phyloP scores from a whole-genome alignment of 2,888 invertebrate genomes.

The Protophormia terraenovae region DNA sequence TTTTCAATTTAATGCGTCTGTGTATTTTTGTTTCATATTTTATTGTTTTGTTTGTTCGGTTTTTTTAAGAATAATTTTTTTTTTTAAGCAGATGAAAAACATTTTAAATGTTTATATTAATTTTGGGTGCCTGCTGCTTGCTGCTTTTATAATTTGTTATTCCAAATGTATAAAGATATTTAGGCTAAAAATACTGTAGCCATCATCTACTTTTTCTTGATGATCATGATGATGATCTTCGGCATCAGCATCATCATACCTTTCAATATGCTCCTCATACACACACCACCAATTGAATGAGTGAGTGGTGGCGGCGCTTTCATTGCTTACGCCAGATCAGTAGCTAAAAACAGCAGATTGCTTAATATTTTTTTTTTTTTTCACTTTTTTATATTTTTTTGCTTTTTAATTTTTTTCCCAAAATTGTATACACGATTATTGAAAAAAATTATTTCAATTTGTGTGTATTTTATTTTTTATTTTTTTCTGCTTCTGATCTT shows the following conservation, averaged over 20 bases:
- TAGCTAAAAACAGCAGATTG: conserved; percentile 63
- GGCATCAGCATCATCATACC: conserved; percentile 28
- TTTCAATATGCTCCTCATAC: conserved; percentile 31
- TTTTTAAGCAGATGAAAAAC: conserved; percentile 8
- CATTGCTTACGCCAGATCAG: conserved; percentile 33
- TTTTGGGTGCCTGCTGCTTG: conserved; percentile 6
- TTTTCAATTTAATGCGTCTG: conserved; percentile 30
- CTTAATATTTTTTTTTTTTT: conserved; percentile 44
- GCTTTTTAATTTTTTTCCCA: conserved; percentile 11
- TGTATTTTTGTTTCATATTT: neutral
- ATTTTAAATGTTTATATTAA: conserved; percentile 57
- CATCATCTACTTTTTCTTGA: neutral
- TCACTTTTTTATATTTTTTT: neutral
- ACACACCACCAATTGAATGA: conserved; percentile 8
- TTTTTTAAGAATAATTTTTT: neutral
- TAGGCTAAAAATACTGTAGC: conserved; percentile 50
- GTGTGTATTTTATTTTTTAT: too few relatives aligned
- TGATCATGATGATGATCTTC: conserved; percentile 16
- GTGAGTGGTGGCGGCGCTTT: conserved; percentile 33
- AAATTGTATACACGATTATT: conserved; percentile 47
- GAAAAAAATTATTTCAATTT: conserved; percentile 50
- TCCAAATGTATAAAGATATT: conserved; percentile 54
- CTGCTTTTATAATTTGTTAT: conserved; percentile 53
- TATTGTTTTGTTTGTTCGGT: neutral
- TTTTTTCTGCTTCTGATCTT: neutral